Evolutionary conservation across 2,797 vertebrate species (phyloP).

Genomic region (Coendou prehensilis): DNA sequence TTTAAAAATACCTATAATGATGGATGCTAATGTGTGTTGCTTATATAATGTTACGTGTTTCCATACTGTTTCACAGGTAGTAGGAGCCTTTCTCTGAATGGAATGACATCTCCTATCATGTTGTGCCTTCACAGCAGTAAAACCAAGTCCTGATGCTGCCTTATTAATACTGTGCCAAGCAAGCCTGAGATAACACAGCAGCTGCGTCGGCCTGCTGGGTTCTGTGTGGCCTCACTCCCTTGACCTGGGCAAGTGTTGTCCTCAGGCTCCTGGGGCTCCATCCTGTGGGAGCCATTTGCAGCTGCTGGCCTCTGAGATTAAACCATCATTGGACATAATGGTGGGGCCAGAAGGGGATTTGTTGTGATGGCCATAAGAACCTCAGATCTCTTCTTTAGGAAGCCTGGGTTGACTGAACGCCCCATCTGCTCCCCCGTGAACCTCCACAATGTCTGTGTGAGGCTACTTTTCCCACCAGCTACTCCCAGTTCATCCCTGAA

Average conservation of each 20-base stretch:
- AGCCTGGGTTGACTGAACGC: background rate
- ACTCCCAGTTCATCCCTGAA: background rate
- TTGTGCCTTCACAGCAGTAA: background rate
- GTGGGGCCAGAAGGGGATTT: background rate
- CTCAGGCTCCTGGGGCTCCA: rapidly evolving
- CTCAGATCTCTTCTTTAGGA: background rate
- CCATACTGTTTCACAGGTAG: background rate
- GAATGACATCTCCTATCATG: background rate
- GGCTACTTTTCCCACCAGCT: background rate
- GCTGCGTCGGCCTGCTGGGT: background rate
- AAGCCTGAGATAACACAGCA: background rate
- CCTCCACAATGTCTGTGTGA: rapidly evolving
- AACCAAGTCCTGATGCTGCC: too few relatives aligned
- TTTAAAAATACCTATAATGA: background rate
- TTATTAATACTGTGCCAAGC: background rate
- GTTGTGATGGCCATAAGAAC: background rate
- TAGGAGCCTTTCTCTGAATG: background rate
- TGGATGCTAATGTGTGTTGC: background rate
- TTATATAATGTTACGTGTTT: background rate
- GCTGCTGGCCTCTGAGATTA: background rate
- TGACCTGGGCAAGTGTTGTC: background rate
- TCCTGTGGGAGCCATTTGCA: background rate
- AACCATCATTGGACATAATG: background rate
- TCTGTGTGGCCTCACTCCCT: background rate
- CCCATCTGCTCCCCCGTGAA: background rate